Conservation (phyloP, 2,797 vertebrate genomes). For the Sphenodon punctatus region DNA sequence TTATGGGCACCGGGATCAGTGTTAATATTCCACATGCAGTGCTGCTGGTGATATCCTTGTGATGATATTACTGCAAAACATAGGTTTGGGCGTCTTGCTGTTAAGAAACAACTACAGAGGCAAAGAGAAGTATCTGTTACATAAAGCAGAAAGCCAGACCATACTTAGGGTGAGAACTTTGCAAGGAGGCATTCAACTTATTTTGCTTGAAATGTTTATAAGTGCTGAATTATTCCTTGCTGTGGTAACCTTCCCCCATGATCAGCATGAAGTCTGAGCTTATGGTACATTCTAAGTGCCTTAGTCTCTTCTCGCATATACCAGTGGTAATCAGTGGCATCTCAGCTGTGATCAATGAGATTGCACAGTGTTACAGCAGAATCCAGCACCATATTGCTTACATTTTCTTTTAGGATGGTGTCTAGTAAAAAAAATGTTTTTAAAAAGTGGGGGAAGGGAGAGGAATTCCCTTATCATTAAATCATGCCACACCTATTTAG, state of each 20-base stretch:
- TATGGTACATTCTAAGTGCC: not conserved
- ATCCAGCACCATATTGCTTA: not conserved
- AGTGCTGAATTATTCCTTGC: not conserved
- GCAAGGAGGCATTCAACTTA: not conserved
- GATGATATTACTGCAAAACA: not conserved
- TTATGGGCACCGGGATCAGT: not conserved
- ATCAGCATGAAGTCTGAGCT: too few relatives aligned
- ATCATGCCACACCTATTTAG: too few relatives aligned
- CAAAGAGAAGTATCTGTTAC: not conserved
- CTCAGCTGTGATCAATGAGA: not conserved
- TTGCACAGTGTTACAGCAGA: not conserved
- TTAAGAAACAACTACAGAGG: not conserved
- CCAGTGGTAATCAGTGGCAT: not conserved
- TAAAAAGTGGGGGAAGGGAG: too few relatives aligned
- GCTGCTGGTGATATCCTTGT: not conserved
- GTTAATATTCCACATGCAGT: not conserved
- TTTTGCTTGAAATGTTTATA: not conserved
- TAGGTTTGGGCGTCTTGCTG: not conserved
- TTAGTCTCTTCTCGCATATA: not conserved
- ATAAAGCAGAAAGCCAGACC: not conserved
- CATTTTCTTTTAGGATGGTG: not conserved
- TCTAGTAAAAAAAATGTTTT: too few relatives aligned
- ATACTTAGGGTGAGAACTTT: not conserved
- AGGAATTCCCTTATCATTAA: too few relatives aligned
- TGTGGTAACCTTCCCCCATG: not conserved